Evolutionary conservation across 2,797 vertebrate species (phyloP).

Genomic region (Setipinna tenuifilis): DNA sequence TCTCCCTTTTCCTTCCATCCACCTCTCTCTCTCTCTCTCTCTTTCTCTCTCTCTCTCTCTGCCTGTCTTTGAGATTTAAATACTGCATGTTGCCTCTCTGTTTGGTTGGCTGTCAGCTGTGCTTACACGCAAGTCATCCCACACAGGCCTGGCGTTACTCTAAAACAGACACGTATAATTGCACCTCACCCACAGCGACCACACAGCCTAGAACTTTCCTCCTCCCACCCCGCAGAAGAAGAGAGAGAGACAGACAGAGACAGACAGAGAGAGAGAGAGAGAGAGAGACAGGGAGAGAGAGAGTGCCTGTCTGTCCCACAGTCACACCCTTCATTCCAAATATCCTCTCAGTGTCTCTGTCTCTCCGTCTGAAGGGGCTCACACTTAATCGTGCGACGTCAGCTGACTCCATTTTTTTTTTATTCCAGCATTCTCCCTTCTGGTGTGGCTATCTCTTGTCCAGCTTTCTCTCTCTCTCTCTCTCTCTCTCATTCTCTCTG

Average conservation of each 20-base stretch:
- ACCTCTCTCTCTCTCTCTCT: background rate
- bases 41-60: background rate
- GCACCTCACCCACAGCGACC: background rate
- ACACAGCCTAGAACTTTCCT: background rate
- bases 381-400: no score
- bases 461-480: no score
- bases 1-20: background rate
- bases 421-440: no score
- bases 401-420: no score
- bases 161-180: constrained; percentile 11
- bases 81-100: background rate
- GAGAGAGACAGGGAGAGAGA: background rate
- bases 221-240: background rate
- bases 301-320: background rate
- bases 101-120: background rate
- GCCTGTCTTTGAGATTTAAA: background rate
- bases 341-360: background rate
- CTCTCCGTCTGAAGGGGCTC: no score
- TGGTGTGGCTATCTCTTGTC: no score
- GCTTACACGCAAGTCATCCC: background rate
- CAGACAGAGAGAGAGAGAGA: background rate
- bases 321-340: background rate
- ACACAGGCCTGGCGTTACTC: background rate
- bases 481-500: no score
- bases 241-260: background rate